Evolutionary conservation across 1,140 invertebrate species (phyloP).

Genomic region (Trialeurodes vaporariorum): DNA sequence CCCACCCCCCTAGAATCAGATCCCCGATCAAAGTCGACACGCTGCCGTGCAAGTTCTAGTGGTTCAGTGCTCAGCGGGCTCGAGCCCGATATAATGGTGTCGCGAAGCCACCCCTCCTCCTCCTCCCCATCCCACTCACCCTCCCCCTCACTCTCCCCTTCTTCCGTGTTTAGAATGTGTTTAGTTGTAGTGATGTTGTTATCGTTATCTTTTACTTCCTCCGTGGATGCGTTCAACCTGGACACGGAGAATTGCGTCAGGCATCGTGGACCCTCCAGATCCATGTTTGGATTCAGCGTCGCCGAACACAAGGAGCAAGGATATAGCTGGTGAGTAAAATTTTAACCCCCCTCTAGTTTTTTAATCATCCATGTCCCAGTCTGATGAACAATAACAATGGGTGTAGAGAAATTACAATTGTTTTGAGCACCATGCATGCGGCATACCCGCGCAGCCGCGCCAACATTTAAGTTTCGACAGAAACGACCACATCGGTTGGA

Average conservation of each 20-base stretch:
- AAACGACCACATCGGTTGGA: no score
- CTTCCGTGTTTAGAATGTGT: neutral
- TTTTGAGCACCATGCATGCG: no score
- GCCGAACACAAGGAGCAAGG: conserved; percentile 38
- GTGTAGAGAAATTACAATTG: conserved; percentile 4
- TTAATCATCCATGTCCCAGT: conserved; percentile 5
- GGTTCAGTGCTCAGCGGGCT: no score
- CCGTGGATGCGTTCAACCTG: conserved; percentile 36
- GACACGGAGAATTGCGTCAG: conserved; percentile 36
- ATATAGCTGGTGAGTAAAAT: conserved; percentile 39
- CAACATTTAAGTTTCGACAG: no score
- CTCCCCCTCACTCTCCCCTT: no score
- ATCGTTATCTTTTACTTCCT: neutral
- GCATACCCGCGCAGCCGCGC: no score
- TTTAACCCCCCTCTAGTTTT: no score
- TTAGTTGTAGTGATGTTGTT: neutral
- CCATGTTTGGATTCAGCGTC: conserved; percentile 43
- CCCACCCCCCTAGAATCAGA: no score
- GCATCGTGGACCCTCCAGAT: conserved; percentile 33
- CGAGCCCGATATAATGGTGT: no score
- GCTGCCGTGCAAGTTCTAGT: neutral
- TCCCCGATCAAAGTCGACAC: no score
- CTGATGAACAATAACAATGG: conserved; percentile 11
- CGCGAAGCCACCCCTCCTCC: no score
- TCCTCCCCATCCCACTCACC: no score